Percentiles rank a stretch among this genome's conserved stretches.
Conservation (phyloP, 2,113 vertebrate species). For the Bambusicola thoracicus region DNA sequence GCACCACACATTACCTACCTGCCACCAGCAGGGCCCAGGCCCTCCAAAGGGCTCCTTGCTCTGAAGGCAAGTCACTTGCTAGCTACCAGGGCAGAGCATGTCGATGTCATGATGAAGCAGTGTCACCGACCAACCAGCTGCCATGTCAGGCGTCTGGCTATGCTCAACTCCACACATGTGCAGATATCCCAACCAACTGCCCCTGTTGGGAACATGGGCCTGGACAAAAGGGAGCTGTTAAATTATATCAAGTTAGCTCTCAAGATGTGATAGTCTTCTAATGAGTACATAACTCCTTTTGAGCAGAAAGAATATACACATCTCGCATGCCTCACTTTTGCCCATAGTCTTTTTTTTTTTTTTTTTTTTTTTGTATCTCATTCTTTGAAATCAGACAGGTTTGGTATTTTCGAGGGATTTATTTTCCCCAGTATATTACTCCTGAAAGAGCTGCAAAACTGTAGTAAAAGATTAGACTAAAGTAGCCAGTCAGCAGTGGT, state of each 20-base stretch:
- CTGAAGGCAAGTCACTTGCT: not conserved
- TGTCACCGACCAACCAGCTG: not conserved
- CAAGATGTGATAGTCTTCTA: not conserved
- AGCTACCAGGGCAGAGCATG: not conserved
- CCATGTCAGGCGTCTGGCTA: not conserved
- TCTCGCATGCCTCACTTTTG: not conserved
- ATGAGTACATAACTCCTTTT: not conserved
- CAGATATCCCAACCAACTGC: not conserved
- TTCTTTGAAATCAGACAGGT: not conserved
- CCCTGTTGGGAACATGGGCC: not conserved
- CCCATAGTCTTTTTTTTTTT: not conserved
- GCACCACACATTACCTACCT: rapidly evolving
- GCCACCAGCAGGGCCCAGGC: not conserved
- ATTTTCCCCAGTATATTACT: not conserved
- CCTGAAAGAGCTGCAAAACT: not conserved
- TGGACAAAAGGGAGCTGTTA: not conserved
- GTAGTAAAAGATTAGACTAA: not conserved
- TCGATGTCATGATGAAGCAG: not conserved
- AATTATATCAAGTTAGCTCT: not conserved
- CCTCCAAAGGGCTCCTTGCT: not conserved
- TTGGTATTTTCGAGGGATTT: not conserved
- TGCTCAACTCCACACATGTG: not conserved
- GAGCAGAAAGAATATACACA: rapidly evolving
- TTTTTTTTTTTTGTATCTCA: not conserved
- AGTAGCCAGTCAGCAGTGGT: not conserved